A percentile compares a stretch with the other conserved stretches of the same genome.
Conservation (phyloP, 2,797 vertebrate species). For the Chrosomus eos region DNA sequence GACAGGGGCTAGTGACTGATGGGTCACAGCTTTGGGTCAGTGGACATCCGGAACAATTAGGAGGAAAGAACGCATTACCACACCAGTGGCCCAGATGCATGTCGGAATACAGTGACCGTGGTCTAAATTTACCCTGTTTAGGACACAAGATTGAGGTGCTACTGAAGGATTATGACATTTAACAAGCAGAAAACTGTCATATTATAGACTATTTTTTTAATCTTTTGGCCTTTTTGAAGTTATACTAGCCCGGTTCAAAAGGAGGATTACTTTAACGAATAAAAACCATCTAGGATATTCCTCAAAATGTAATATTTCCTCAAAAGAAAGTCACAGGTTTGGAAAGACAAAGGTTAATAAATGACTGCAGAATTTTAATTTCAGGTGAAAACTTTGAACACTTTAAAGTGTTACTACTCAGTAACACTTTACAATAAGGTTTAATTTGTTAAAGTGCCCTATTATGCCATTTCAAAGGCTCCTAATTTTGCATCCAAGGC, state of each 20-base stretch:
- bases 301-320: background rate
- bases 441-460: background rate
- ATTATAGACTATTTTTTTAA: background rate
- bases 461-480: background rate
- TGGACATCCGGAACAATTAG: slow-evolving; percentile 34
- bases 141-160: background rate
- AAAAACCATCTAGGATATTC: background rate
- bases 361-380: background rate
- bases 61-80: slow-evolving; percentile 25
- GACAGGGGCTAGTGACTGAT: slow-evolving; percentile 7
- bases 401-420: too few relatives aligned
- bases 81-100: background rate
- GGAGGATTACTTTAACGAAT: background rate
- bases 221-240: background rate
- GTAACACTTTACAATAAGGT: background rate
- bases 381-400: too few relatives aligned
- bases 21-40: slow-evolving; percentile 37
- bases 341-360: background rate
- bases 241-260: background rate
- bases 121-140: background rate
- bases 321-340: background rate
- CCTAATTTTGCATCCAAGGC: background rate
- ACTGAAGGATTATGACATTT: background rate
- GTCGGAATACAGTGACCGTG: slow-evolving; percentile 1
- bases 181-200: background rate